Conservation (phyloP, 2,797 vertebrate species). For the Sebastes hopkinsi region DNA sequence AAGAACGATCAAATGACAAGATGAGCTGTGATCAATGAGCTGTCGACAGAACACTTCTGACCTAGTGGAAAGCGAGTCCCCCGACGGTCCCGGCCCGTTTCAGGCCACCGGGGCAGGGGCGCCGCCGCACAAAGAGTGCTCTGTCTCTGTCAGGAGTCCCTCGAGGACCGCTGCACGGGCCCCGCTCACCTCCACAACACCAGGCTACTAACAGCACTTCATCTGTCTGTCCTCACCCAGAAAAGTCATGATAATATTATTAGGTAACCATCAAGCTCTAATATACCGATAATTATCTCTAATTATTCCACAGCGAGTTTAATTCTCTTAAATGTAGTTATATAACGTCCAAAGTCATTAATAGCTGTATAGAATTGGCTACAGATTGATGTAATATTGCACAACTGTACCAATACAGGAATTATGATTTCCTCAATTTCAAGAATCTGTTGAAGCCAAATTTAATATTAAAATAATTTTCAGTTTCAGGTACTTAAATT, state of each 20-base stretch:
- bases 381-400: conserved; percentile 12
- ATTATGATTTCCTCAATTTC: conserved; percentile 19
- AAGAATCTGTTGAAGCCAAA: conserved; percentile 1
- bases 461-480: background rate
- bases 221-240: conserved; percentile 70
- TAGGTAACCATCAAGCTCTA: conserved; percentile 37
- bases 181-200: conserved; percentile 75
- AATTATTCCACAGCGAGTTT: conserved; percentile 6
- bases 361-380: background rate
- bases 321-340: background rate
- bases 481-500: conserved; percentile 25
- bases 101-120: conserved; percentile 80
- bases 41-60: conserved; percentile 88
- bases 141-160: conserved; percentile 79
- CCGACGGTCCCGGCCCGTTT: conserved; percentile 72
- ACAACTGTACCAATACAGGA: background rate
- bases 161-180: conserved; percentile 64
- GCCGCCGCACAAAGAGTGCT: conserved; percentile 76
- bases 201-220: conserved; percentile 71
- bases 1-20: conserved; percentile 80
- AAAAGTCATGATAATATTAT: conserved; percentile 61
- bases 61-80: conserved; percentile 82
- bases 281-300: conserved; percentile 46
- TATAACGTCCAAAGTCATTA: conserved; percentile 1
- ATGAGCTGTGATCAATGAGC: conserved; percentile 87